Evolutionary conservation across 2,797 vertebrate genomes (phyloP).

Genomic region (Cirrhinus mrigala): DNA sequence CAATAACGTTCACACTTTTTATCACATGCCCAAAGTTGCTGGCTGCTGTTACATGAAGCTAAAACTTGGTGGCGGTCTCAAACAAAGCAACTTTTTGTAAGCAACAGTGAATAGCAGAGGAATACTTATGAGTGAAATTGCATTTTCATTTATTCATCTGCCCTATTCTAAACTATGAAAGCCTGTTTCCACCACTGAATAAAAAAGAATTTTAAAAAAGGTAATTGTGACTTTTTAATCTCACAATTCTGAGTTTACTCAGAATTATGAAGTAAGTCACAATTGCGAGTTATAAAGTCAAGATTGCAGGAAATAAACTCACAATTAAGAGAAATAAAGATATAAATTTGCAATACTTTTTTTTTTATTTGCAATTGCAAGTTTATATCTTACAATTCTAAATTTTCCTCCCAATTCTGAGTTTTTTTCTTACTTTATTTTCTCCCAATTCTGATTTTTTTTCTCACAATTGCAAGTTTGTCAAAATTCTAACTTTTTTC

Average conservation of each 20-base stretch:
- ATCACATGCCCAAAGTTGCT: neutral
- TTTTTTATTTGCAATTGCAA: neutral
- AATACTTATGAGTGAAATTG: neutral
- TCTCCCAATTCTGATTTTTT: too few species aligned
- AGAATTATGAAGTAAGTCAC: too few species aligned
- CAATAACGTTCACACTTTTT: neutral
- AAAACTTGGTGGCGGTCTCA: neutral
- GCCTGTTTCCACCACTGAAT: neutral
- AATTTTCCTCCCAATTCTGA: too few species aligned
- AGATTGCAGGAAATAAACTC: too few species aligned
- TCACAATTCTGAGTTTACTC: too few species aligned
- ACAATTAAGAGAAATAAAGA: neutral
- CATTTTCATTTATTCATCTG: neutral
- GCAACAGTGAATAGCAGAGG: neutral
- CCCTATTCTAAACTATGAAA: neutral
- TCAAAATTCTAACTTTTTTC: too few species aligned
- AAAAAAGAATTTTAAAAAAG: neutral
- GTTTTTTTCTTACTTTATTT: too few species aligned
- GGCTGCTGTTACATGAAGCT: neutral
- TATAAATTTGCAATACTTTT: neutral
- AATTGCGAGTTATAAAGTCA: too few species aligned
- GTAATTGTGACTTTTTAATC: too few species aligned
- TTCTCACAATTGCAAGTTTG: too few species aligned
- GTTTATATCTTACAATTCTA: too few species aligned
- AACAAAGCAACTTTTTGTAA: neutral